Percentiles rank a stretch among this genome's conserved stretches.
These are phyloP conservation scores for Marasmarcha lunaedactyla DNA, from an alignment of 2,888 invertebrate genomes.

Conservation along the genomic window DNA sequence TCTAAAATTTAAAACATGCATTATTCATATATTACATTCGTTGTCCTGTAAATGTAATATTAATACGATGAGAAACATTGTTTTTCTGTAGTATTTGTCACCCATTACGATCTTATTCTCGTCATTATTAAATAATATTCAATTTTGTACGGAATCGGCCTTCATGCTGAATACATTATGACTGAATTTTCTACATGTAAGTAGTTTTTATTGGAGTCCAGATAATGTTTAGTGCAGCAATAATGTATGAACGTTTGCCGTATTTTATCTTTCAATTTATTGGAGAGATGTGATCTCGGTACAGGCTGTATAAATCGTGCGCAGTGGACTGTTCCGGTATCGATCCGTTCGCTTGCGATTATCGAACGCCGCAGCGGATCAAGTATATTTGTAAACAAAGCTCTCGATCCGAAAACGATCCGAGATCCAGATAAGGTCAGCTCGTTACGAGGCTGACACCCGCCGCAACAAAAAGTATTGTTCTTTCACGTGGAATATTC, in stretches of 20 bases:
- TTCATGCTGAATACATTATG: too few species aligned
- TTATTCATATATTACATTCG: not conserved
- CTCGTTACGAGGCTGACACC: constrained; percentile 30
- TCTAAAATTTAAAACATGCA: not conserved
- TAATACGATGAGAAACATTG: not conserved
- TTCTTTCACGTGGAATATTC: constrained; percentile 21
- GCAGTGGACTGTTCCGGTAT: constrained; percentile 33
- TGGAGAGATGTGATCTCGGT: constrained; percentile 49
- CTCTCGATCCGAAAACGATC: constrained; percentile 19
- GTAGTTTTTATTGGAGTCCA: too few species aligned
- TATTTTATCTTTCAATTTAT: constrained; percentile 58
- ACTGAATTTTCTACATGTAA: too few species aligned
- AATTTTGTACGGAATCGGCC: too few species aligned
- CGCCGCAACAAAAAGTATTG: constrained; percentile 25
- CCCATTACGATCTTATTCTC: not conserved
- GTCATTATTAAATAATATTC: not conserved
- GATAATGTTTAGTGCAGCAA: too few species aligned
- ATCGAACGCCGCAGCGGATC: constrained; percentile 1
- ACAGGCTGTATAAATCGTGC: constrained; percentile 43
- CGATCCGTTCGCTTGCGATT: constrained; percentile 3
- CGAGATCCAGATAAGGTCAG: constrained; percentile 20
- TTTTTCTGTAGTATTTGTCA: not conserved
- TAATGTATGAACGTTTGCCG: constrained; percentile 16
- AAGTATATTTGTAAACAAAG: constrained; percentile 20
- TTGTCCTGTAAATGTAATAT: not conserved